Conservation (phyloP, 2,888 invertebrate species). For the Idaea dimidiata region DNA sequence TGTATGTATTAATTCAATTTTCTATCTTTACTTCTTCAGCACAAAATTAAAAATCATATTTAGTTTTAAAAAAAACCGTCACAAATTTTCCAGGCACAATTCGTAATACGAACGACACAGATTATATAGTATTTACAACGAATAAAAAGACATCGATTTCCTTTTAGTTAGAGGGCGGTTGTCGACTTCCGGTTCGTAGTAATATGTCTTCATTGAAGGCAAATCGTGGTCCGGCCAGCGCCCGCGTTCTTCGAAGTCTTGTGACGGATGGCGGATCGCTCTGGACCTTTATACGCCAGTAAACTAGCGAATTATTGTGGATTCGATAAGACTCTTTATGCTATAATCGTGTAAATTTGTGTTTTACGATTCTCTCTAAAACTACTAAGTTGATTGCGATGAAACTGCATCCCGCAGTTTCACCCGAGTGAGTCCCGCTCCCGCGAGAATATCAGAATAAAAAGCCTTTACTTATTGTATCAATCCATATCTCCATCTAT, state of each 20-base stretch:
- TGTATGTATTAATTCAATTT: too few relatives aligned
- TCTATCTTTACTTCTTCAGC: too few relatives aligned
- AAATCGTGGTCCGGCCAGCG: constrained; percentile 27
- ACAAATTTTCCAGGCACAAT: too few relatives aligned
- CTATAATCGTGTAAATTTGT: too few relatives aligned
- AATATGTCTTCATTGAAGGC: constrained; percentile 22
- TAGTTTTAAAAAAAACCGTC: too few relatives aligned
- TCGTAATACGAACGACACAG: not conserved
- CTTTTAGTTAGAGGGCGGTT: not conserved
- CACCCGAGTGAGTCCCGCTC: not conserved
- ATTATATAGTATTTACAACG: constrained; percentile 4
- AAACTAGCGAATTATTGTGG: constrained; percentile 16
- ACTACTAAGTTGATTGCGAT: not conserved
- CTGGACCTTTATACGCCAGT: constrained; percentile 23
- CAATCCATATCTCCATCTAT: too few relatives aligned
- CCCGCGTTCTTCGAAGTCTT: constrained; percentile 16
- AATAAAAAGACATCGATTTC: constrained; percentile 5
- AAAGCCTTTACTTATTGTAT: not conserved
- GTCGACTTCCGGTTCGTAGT: not conserved
- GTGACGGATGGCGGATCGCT: constrained; percentile 35
- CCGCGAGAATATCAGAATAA: not conserved
- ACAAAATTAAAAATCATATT: too few relatives aligned
- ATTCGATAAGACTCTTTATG: too few relatives aligned
- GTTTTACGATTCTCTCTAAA: too few relatives aligned
- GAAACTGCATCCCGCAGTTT: not conserved